A percentile compares a stretch with the other conserved stretches of the same genome.
Conservation (phyloP, 2,888 invertebrate species). For the Xestia sexstrigata region DNA sequence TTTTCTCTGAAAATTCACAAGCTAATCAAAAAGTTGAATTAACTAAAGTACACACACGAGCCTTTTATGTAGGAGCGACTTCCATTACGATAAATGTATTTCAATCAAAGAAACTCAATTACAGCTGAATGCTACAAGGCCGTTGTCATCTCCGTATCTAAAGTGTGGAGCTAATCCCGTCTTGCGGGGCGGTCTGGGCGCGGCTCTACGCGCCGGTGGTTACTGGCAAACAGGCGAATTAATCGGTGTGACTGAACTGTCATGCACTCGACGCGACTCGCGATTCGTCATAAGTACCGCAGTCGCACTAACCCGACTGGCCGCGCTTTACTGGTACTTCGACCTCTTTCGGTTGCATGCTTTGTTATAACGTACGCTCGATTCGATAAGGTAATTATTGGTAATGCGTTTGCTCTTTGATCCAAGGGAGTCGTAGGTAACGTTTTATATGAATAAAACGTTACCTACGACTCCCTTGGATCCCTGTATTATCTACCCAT, state of each 20-base stretch:
- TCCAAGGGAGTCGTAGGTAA: slow-evolving; percentile 38
- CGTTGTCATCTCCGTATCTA: slow-evolving; percentile 54
- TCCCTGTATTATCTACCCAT: slow-evolving; percentile 5
- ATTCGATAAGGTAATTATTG: slow-evolving; percentile 63
- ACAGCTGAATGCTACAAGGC: slow-evolving; percentile 37
- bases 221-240: slow-evolving; percentile 67
- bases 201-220: slow-evolving; percentile 67
- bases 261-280: slow-evolving; percentile 70
- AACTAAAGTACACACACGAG: slow-evolving; percentile 11
- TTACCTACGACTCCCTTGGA: no score
- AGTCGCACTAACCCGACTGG: slow-evolving; percentile 58
- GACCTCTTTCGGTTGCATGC: slow-evolving; percentile 70
- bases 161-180: slow-evolving; percentile 55
- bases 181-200: slow-evolving; percentile 62
- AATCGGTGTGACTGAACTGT: slow-evolving; percentile 77
- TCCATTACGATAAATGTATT: slow-evolving; percentile 36
- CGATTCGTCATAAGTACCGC: slow-evolving; percentile 76
- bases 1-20: slow-evolving; percentile 40
- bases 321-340: slow-evolving; percentile 67
- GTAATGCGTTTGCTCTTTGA: slow-evolving; percentile 58
- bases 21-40: slow-evolving; percentile 25
- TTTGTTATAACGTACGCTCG: slow-evolving; percentile 59
- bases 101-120: slow-evolving; percentile 56
- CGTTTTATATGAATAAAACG: no score
- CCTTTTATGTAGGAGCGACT: slow-evolving; percentile 10